phyloP scores from a whole-genome alignment of 1,140 invertebrate species.

The Andrena cerasifolii region DNA sequence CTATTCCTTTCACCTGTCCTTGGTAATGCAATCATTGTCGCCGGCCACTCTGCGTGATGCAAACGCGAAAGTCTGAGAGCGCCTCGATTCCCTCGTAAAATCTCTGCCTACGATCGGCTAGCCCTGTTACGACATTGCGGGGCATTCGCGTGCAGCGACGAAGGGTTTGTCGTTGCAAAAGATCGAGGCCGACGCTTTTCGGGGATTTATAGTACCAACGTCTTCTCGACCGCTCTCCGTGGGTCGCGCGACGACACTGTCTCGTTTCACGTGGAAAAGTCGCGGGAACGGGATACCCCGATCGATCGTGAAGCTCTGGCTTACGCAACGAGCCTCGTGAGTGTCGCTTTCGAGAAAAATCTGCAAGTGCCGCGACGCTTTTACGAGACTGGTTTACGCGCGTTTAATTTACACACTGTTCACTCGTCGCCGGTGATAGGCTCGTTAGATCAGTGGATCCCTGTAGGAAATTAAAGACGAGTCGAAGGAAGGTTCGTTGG shows the following conservation, averaged over 20 bases:
- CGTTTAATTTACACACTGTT: neutral
- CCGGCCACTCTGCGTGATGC: slow-evolving; percentile 9
- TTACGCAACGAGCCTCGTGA: neutral
- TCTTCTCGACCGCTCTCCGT: neutral
- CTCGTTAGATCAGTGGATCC: neutral
- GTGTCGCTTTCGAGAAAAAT: neutral
- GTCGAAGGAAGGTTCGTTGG: neutral
- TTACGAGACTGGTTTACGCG: neutral
- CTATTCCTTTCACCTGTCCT: slow-evolving; percentile 35
- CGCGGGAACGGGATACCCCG: neutral
- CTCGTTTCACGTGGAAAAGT: neutral
- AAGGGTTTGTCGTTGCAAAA: too few relatives aligned
- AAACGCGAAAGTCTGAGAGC: neutral
- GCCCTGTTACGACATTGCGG: neutral
- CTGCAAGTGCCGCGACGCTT: neutral
- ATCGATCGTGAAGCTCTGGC: neutral
- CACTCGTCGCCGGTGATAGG: neutral
- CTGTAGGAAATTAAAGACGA: neutral
- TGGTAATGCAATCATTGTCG: slow-evolving; percentile 22
- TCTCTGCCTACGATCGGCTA: neutral
- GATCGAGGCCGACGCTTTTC: neutral
- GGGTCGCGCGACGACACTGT: neutral
- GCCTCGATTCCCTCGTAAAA: neutral
- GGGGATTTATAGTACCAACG: neutral
- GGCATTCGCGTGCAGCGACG: neutral